Base-by-base conservation (phyloP, 2,888 invertebrate species). In the Metopia argyrocephala region DNA sequence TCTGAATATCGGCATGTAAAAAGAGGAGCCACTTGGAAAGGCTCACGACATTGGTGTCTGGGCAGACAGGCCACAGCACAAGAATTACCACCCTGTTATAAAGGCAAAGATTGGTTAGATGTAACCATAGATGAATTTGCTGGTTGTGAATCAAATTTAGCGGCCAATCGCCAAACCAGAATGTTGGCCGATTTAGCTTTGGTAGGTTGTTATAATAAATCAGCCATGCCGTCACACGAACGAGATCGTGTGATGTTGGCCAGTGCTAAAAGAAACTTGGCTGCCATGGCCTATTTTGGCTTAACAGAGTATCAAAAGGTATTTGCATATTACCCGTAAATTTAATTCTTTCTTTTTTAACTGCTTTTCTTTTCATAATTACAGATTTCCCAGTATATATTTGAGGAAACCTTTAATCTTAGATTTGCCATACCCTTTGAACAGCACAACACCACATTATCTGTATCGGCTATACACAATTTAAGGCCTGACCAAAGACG, bases 1-100 rank as follows among this genome's bases (percentile, higher is more conserved):
- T 98, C 98, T 76, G 99, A 99, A 91, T 99, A 96, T 91, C 94
- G 97, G 54, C 99, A 99, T 91, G 98, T 99, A 61, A 96, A 97
- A 88, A 93, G 99, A 28, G 98, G 98, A 45, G 98, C 98, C 78
- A 98, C 98, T 48, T 98, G 98, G 98, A 96, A 96, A 89, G 96
- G 95, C 46, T 94, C 94, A 18, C 91, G 94, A 0, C 94, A 94
- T 88, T 94, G 93, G 93, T 95, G 94, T 86, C 92, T 93, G 86
- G 94, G 95, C 6, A 93, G 95, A 46, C 93, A 94, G 46, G 96
- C 97, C 12, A 94, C 95, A 3, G 93, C 93, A 15, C 92, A 93
- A 4, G 98, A 98, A 89, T 93, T 99, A 82, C 97, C 97, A 9
- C 92, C 94, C 15, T 97, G 97, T 89, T 96, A 93, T 87, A 91